Evolutionary conservation across 2,888 invertebrate genomes (phyloP), one percentile per base, ranked within the genome.

Genomic region (Chelonus formosanus): DNA sequence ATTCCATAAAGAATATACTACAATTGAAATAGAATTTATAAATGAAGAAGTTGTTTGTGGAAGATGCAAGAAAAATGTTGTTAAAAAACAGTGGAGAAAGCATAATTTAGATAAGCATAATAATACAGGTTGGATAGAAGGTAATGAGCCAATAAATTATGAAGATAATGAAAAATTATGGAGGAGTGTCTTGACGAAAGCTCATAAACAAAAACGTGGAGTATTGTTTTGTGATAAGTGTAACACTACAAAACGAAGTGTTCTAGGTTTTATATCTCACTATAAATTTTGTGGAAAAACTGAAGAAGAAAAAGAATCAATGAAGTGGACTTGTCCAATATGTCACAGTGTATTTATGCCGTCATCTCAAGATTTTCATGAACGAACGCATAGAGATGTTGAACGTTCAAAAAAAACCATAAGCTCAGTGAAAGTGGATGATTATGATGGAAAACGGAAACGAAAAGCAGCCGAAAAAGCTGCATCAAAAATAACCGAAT

Each of bases 261-360:
- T 84, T 3, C 75, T 85, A 40, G 91, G 91, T 34, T 90, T 88
- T 72, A 84, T 88, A 65, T 89, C 90, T 0, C 91, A 91, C 76
- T 80, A 88, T 55, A 79, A 86, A 56, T 85, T 86, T 59, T 91
- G 91, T 75, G 88, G 89, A 20, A 89, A 88, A 80, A 78, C 86
- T 4, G 85, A 86, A 20, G 85, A 87, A 82, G 83, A 82, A 70
- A 73, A 40, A 32, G 35, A 86, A 40, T 76, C 81, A 31, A 82
- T 86, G 50, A 86, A 87, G 82, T 80, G 84, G 4, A 66, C 79
- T 4, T 91, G 91, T 75, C 80, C 86, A 0, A 74, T 87, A 60
- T 91, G 91, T 78, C 73, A 85, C 72, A 82, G 87, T 79, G 75
- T 80, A 81, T 80, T 88, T 76, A 82, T 87, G 77, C 87, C 88